Percentiles rank a stretch among this genome's conserved stretches.
phyloP scores from a whole-genome alignment of 2,797 vertebrate genomes.

The Acipenser transmontanus region DNA sequence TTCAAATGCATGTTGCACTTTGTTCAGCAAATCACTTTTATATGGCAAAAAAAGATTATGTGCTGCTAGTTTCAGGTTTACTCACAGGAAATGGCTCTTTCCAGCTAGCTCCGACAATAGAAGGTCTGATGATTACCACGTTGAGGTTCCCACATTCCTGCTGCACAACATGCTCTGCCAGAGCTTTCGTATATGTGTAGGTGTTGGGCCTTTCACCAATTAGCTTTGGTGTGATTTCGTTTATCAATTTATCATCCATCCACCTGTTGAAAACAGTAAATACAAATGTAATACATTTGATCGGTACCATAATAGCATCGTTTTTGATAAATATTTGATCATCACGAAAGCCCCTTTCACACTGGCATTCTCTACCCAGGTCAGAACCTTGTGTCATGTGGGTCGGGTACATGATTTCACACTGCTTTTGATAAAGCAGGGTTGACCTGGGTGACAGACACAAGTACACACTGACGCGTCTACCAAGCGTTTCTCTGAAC shows the following conservation, averaged over 20 bases:
- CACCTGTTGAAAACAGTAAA: constrained; percentile 64
- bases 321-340: too few relatives aligned
- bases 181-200: constrained; percentile 89
- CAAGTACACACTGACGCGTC: too few relatives aligned
- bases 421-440: too few relatives aligned
- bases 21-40: too few relatives aligned
- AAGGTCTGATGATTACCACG: constrained; percentile 86
- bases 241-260: constrained; percentile 93
- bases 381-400: too few relatives aligned
- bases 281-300: constrained; percentile 18
- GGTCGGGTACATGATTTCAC: too few relatives aligned
- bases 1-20: too few relatives aligned
- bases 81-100: constrained; percentile 96
- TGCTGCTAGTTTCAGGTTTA: constrained; percentile 16
- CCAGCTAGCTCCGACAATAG: constrained; percentile 97
- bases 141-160: constrained; percentile 87
- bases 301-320: too few relatives aligned
- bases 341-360: too few relatives aligned
- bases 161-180: constrained; percentile 89
- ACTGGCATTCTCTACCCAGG: too few relatives aligned
- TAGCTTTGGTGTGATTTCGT: constrained; percentile 85
- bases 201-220: constrained; percentile 90
- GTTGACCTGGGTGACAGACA: too few relatives aligned
- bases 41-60: not conserved
- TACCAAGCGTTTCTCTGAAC: too few relatives aligned